A percentile compares a stretch with the other conserved stretches of the same genome.
These are phyloP conservation scores for Cheilosia soror DNA, from an alignment of 2,888 invertebrate genomes.

Conservation along the genomic window DNA sequence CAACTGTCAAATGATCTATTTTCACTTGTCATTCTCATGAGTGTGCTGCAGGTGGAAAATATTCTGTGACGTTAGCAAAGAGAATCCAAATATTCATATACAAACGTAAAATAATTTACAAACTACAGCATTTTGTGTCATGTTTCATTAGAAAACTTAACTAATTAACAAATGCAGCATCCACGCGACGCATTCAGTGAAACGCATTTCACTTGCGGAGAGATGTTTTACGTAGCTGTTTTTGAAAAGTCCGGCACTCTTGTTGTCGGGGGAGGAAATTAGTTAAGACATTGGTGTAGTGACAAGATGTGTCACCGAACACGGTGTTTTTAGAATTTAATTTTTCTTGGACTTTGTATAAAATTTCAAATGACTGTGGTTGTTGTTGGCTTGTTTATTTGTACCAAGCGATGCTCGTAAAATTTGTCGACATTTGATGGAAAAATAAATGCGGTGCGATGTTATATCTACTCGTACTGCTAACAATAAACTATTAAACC, in stretches of 20 bases:
- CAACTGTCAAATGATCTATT: conserved; percentile 62
- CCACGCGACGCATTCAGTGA: conserved; percentile 19
- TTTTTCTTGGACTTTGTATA: conserved; percentile 27
- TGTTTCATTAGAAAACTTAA: conserved; percentile 54
- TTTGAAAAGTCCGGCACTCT: conserved; percentile 5
- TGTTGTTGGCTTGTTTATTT: conserved; percentile 12
- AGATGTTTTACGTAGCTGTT: not conserved
- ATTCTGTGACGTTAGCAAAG: not conserved
- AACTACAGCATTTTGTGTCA: conserved; percentile 46
- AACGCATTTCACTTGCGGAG: not conserved
- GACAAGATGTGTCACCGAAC: conserved; percentile 31
- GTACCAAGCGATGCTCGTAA: conserved; percentile 13
- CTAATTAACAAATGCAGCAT: conserved; percentile 53
- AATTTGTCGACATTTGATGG: conserved; percentile 28
- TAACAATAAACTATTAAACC: not conserved
- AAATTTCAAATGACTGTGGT: conserved; percentile 2
- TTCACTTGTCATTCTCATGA: conserved; percentile 47
- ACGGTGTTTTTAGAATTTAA: conserved; percentile 17
- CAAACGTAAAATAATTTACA: conserved; percentile 47
- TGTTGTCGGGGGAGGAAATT: conserved; percentile 18
- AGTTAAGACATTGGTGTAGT: conserved; percentile 31
- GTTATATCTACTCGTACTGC: not conserved
- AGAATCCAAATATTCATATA: conserved; percentile 17
- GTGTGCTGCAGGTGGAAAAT: conserved; percentile 51
- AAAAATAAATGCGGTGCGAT: conserved; percentile 17